Evolutionary conservation across 2,113 vertebrate species (phyloP).

Genomic region (rabbit (Oryctolagus cuniculus)): DNA sequence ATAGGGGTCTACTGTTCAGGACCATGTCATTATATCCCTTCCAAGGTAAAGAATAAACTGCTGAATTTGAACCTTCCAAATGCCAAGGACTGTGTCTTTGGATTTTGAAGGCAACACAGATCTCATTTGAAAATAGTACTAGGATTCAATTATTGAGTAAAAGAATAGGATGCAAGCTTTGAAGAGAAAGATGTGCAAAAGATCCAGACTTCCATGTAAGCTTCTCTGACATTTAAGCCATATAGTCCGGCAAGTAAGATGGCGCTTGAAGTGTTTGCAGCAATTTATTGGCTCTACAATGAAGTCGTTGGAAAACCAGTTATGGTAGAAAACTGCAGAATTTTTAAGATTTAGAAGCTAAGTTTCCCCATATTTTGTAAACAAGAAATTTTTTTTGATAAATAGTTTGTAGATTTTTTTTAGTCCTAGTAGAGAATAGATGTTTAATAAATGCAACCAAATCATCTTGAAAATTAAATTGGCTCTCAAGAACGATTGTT

Average conservation of each 20-base stretch:
- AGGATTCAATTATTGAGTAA: background rate
- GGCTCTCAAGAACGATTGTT: background rate
- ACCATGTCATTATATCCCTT: background rate
- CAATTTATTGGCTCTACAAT: background rate
- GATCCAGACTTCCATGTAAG: background rate
- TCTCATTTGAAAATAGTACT: background rate
- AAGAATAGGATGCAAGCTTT: background rate
- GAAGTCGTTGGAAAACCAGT: background rate
- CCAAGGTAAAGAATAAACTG: background rate
- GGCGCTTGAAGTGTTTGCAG: background rate
- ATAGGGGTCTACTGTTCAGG: background rate
- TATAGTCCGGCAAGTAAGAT: background rate
- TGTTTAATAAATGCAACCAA: background rate
- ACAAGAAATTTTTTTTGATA: background rate
- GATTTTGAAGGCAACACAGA: background rate
- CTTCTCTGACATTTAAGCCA: background rate
- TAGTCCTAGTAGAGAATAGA: background rate
- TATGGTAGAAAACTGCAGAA: background rate
- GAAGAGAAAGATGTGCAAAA: background rate
- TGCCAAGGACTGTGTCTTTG: background rate
- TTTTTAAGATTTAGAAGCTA: background rate
- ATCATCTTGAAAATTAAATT: background rate
- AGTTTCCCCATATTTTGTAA: background rate
- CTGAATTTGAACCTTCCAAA: background rate
- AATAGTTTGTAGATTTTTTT: background rate